Base-by-base conservation (phyloP, 2,797 vertebrate genomes). In the Microctenopoma steveboyesi region DNA sequence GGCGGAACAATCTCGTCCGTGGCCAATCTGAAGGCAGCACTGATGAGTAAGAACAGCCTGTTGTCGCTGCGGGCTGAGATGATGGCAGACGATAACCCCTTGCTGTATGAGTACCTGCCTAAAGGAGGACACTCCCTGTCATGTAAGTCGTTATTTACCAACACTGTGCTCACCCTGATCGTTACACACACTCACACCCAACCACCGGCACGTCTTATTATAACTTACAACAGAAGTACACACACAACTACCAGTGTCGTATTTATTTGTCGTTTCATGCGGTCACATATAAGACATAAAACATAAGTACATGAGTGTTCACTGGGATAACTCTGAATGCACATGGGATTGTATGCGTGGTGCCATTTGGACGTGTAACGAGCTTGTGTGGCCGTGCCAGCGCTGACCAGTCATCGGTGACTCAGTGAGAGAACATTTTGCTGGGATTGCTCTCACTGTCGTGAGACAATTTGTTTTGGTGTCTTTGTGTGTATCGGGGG, bases 21-120 rank as follows among this genome's bases (percentile, higher is more conserved):
- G 13, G 96, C 96, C 90, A 98, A 96, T 91, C 93, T 99, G 90
- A 95, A 97, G 0, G 97, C 96, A 0, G 98, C 98, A 0, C 95
- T 98, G 83, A 95, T 98, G 96, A 99, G 97, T 72, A 98, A 99
- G 93, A 98, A 98, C 95, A 98, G 97, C 86, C 88, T 99, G 91
- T 91, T 99, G 90, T 97, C 98, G 2, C 94, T 98, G 88, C 96
- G 97, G 80, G 95, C 96, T 0, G 96, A 98, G 81, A 90, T 97
- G 93, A 95, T 98, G 75, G 95, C 95, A 60, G 97, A 98, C 18
- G 97, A 98, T 67, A 96, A 95, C 92, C 95, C 96, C 35, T 94
- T 99, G 76, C 95, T 99, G 72, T 97, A 96, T 46, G 97, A 98
- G 92, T 98, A 97, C 94, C 92, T 99, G 76, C 98, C 98, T 92